phyloP scores from a whole-genome alignment of 2,797 vertebrate species.

The Orientallactaga sibirica region DNA sequence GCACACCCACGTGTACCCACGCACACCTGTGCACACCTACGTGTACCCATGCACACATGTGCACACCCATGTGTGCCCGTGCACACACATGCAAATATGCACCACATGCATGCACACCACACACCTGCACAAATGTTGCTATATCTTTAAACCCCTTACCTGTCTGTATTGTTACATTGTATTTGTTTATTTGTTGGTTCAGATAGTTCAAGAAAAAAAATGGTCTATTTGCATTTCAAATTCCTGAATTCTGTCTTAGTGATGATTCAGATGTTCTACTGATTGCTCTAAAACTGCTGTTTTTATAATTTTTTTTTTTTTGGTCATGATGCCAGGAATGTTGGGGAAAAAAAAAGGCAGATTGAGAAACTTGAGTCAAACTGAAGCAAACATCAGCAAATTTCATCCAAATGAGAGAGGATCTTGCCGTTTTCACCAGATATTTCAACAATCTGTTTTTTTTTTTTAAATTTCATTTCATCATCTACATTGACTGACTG shows the following conservation, averaged over 20 bases:
- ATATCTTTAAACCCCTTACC: slow-evolving; percentile 53
- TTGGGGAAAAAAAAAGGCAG: slow-evolving; percentile 29
- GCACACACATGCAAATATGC: too few species aligned
- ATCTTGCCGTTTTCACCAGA: slow-evolving; percentile 16
- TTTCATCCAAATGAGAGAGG: slow-evolving; percentile 55
- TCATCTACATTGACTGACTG: slow-evolving; percentile 5
- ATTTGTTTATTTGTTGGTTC: slow-evolving; percentile 64
- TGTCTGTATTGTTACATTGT: slow-evolving; percentile 38
- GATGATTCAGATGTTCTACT: slow-evolving; percentile 80
- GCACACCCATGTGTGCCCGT: too few species aligned
- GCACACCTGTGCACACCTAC: too few species aligned
- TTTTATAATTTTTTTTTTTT: slow-evolving; percentile 61
- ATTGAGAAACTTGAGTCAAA: slow-evolving; percentile 76
- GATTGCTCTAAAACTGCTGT: slow-evolving; percentile 76
- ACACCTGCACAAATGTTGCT: neutral
- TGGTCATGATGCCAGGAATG: slow-evolving; percentile 65
- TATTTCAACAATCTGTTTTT: slow-evolving; percentile 46
- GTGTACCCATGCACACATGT: too few species aligned
- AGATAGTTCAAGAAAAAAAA: slow-evolving; percentile 71
- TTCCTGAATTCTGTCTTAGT: slow-evolving; percentile 75
- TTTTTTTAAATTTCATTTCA: neutral
- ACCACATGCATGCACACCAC: too few species aligned
- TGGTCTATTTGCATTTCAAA: slow-evolving; percentile 74
- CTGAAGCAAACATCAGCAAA: slow-evolving; percentile 48
- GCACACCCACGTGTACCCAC: too few species aligned